Conservation (phyloP, 2,113 vertebrate species). For the Hippocampus zosterae region DNA sequence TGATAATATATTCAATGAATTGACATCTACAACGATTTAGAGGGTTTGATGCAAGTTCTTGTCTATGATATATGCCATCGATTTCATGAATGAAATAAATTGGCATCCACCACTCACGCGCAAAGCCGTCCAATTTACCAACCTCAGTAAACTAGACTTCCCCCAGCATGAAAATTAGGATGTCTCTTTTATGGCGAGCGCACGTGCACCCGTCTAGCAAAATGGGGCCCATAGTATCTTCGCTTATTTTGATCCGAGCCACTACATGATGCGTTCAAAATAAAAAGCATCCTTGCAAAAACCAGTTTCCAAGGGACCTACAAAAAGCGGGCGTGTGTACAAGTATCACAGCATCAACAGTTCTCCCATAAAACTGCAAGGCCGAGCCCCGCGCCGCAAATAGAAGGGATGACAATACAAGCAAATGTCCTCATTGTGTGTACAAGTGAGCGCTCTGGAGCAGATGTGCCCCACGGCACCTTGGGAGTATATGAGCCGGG, state of each 20-base stretch:
- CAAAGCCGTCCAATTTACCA: too few species aligned
- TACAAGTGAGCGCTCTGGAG: constrained; percentile 56
- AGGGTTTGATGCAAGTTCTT: too few species aligned
- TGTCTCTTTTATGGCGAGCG: too few species aligned
- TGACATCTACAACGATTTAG: too few species aligned
- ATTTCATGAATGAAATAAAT: too few species aligned
- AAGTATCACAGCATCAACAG: constrained; percentile 20
- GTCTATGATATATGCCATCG: too few species aligned
- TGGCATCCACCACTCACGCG: too few species aligned
- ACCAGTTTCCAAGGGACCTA: constrained; percentile 5
- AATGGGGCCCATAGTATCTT: neutral
- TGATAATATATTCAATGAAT: too few species aligned
- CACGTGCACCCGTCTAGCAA: too few species aligned
- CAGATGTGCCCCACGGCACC: constrained; percentile 65
- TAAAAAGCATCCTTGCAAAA: neutral
- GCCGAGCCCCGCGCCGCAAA: constrained; percentile 45
- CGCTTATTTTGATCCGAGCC: neutral
- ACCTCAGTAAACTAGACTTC: too few species aligned
- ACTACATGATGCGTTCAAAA: neutral
- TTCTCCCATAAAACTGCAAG: constrained; percentile 45
- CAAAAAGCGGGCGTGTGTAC: constrained; percentile 19
- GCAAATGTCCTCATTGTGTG: constrained; percentile 64
- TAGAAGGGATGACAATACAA: constrained; percentile 65
- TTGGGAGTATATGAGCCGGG: constrained; percentile 61
- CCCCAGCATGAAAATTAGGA: too few species aligned